phyloP scores from a whole-genome alignment of 2,113 vertebrate genomes.

The Willisornis vidua region DNA sequence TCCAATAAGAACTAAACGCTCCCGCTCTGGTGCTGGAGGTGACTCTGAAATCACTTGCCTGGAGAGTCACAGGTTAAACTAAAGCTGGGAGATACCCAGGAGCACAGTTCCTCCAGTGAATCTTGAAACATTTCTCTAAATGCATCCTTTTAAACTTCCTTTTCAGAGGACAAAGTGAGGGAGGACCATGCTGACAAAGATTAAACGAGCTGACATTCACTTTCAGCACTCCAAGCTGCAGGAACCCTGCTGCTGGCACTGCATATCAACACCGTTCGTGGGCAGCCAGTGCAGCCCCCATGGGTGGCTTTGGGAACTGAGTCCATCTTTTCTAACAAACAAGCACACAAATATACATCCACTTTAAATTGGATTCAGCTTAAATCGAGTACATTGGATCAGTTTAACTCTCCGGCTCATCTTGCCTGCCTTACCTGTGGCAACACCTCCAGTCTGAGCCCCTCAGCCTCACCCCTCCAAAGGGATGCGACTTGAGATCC shows the following conservation, averaged over 20 bases:
- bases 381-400: background rate
- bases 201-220: constrained; percentile 21
- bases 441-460: background rate
- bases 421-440: background rate
- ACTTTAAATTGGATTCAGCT: background rate
- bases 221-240: background rate
- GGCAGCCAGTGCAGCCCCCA: background rate
- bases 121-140: background rate
- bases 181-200: constrained; percentile 16
- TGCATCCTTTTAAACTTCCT: background rate
- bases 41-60: background rate
- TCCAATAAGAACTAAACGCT: background rate
- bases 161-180: background rate
- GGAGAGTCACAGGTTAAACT: background rate
- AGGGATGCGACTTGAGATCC: background rate
- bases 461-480: accelerated
- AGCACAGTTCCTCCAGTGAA: background rate
- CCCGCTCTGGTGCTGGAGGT: accelerated
- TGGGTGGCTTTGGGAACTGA: background rate
- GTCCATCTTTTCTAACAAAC: background rate
- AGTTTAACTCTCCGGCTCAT: background rate
- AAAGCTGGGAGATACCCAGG: background rate
- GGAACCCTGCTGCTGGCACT: background rate
- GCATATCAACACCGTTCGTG: background rate
- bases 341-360: background rate